Evolutionary conservation across 1,140 invertebrate species (phyloP).

Genomic region (Lasaia peninsularis): DNA sequence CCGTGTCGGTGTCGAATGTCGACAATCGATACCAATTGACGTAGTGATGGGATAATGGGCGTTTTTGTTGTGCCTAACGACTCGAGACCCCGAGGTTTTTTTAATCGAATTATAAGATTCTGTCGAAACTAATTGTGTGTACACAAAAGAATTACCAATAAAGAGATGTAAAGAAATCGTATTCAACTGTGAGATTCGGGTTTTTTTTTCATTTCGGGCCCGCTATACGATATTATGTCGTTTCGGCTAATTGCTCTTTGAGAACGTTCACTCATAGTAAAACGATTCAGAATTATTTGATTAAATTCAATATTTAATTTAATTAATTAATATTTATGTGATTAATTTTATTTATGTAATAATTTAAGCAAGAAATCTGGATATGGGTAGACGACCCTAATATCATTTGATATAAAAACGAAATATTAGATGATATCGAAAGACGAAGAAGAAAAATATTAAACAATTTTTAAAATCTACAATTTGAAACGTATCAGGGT

Average conservation of each 20-base stretch:
- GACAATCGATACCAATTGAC: conserved; percentile 53
- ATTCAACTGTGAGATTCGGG: neutral
- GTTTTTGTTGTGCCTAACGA: conserved; percentile 38
- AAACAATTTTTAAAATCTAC: too few relatives aligned
- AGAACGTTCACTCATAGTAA: too few relatives aligned
- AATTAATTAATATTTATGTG: too few relatives aligned
- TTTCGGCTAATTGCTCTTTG: neutral
- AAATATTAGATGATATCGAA: too few relatives aligned
- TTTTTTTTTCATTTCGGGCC: neutral
- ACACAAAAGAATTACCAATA: neutral
- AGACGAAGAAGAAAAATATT: too few relatives aligned
- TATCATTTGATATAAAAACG: too few relatives aligned
- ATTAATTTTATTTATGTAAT: too few relatives aligned
- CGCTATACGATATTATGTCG: neutral
- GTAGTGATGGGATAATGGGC: conserved; percentile 44
- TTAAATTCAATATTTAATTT: too few relatives aligned
- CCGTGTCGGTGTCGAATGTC: conserved; percentile 31
- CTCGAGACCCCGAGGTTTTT: conserved; percentile 22
- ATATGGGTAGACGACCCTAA: too few relatives aligned
- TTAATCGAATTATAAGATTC: conserved; percentile 34
- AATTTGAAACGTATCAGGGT: too few relatives aligned
- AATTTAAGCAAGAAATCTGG: too few relatives aligned
- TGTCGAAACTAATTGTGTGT: conserved; percentile 27
- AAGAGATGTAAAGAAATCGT: neutral
- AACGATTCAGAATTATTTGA: too few relatives aligned